A percentile compares a stretch with the other conserved stretches of the same genome.
Evolutionary conservation across 2,113 vertebrate species (phyloP).

Genomic region (Lipophrys pholis): DNA sequence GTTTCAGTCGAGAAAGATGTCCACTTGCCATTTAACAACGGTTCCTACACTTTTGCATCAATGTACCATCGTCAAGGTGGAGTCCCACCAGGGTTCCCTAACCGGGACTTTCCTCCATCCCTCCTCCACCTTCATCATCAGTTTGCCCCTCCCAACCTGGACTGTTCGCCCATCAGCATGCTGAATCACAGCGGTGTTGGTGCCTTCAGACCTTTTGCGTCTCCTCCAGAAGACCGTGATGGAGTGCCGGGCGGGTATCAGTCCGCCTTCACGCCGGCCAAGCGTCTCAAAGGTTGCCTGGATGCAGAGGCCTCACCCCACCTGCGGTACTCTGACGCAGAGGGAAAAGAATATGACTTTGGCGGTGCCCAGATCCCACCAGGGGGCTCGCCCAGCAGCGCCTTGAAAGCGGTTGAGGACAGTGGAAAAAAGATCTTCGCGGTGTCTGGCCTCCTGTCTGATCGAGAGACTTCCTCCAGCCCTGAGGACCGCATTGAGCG

Average conservation of each 20-base stretch:
- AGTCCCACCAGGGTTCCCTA: slow-evolving; percentile 95
- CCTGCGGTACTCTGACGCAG: slow-evolving; percentile 97
- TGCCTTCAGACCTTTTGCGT: slow-evolving; percentile 97
- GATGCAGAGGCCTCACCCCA: slow-evolving; percentile 96
- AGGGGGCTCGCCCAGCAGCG: slow-evolving; percentile 91
- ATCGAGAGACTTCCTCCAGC: slow-evolving; percentile 97
- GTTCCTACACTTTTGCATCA: slow-evolving; percentile 98
- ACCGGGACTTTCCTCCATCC: slow-evolving; percentile 97
- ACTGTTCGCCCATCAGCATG: slow-evolving; percentile 99
- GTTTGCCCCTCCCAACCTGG: slow-evolving; percentile 97
- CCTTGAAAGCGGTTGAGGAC: slow-evolving; percentile 95
- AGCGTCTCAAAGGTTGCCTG: slow-evolving; percentile 97
- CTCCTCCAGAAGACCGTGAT: slow-evolving; percentile 93
- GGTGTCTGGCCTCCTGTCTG: slow-evolving; percentile 98
- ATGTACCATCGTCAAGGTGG: slow-evolving; percentile 98
- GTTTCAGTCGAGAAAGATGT: slow-evolving; percentile 98
- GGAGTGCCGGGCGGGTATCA: slow-evolving; percentile 93
- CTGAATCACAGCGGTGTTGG: slow-evolving; percentile 98
- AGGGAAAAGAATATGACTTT: slow-evolving; percentile 99
- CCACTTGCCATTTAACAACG: slow-evolving; percentile 98
- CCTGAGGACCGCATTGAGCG: slow-evolving; percentile 97
- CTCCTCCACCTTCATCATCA: slow-evolving; percentile 98
- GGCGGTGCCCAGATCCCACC: slow-evolving; percentile 91
- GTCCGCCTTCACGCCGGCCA: slow-evolving; percentile 98
- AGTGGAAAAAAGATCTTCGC: slow-evolving; percentile 98